Evolutionary conservation across 2,888 invertebrate genomes (phyloP).

Genomic region (Frankliniella fusca): DNA sequence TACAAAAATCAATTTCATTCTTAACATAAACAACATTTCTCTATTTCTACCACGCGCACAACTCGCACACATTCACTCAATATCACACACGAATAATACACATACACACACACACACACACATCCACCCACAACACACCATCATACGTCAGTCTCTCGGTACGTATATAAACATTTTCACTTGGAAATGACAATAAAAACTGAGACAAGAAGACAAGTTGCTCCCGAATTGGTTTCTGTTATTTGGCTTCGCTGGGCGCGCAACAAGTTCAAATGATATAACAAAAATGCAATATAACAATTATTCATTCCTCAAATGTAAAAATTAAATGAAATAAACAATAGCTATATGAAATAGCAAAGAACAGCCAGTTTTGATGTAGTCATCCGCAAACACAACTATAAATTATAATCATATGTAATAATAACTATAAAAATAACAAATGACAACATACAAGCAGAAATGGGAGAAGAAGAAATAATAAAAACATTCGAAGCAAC

Average conservation of each 20-base stretch:
- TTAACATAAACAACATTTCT: constrained; percentile 20
- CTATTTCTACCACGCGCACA: neutral
- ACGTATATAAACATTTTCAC: constrained; percentile 13
- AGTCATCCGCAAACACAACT: too few relatives aligned
- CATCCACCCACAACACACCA: neutral
- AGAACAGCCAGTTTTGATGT: too few relatives aligned
- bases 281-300: constrained; percentile 19
- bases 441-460: neutral
- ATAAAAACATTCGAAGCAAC: neutral
- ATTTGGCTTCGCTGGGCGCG: constrained; percentile 1
- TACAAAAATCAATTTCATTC: constrained; percentile 21
- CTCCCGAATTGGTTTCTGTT: neutral
- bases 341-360: neutral
- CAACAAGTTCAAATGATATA: neutral
- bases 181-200: neutral
- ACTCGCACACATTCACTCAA: neutral
- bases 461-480: too few relatives aligned
- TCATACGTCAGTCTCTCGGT: constrained; percentile 20
- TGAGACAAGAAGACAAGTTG: constrained; percentile 12
- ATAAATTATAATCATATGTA: too few relatives aligned
- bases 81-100: neutral
- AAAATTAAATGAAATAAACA: constrained; percentile 13
- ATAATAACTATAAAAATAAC: neutral
- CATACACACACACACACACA: neutral
- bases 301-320: neutral